These are phyloP conservation scores for Drepana arcuata DNA, from an alignment of 1,140 invertebrate species.

Conservation along the genomic window DNA sequence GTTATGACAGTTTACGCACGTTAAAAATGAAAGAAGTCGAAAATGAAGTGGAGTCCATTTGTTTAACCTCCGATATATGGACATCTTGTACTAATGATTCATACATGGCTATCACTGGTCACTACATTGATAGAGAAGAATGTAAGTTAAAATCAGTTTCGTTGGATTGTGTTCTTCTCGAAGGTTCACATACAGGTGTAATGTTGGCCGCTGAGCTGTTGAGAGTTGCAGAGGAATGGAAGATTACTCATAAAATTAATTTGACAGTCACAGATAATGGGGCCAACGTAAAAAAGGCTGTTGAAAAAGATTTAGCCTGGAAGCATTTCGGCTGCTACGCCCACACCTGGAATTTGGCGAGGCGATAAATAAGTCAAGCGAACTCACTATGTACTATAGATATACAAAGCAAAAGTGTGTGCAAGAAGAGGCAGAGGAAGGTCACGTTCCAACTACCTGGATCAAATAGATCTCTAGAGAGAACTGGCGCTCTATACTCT, in stretches of 20 bases:
- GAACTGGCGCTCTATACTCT: too few species aligned
- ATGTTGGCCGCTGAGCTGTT: neutral
- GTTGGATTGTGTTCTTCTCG: neutral
- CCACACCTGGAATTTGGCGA: neutral
- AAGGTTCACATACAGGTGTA: neutral
- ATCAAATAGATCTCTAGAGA: too few species aligned
- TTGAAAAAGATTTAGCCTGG: neutral
- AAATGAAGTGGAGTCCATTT: slow-evolving; percentile 3
- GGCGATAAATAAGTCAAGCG: neutral
- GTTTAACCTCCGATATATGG: slow-evolving; percentile 1
- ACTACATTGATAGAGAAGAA: slow-evolving; percentile 1
- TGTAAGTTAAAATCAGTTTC: neutral
- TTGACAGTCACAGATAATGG: neutral
- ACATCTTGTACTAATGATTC: slow-evolving; percentile 5
- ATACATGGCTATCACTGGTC: slow-evolving; percentile 4
- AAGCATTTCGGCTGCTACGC: neutral
- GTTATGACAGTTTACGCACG: slow-evolving; percentile 1
- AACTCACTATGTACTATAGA: neutral
- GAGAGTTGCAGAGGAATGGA: neutral
- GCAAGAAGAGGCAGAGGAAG: too few species aligned
- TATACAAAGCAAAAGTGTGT: neutral
- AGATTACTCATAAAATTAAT: neutral
- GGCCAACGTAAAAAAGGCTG: neutral
- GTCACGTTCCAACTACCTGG: too few species aligned
- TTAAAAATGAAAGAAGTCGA: neutral